These are phyloP conservation scores for Chaitophorus viminalis DNA, from an alignment of 2,888 invertebrate genomes.

Conservation along the genomic window DNA sequence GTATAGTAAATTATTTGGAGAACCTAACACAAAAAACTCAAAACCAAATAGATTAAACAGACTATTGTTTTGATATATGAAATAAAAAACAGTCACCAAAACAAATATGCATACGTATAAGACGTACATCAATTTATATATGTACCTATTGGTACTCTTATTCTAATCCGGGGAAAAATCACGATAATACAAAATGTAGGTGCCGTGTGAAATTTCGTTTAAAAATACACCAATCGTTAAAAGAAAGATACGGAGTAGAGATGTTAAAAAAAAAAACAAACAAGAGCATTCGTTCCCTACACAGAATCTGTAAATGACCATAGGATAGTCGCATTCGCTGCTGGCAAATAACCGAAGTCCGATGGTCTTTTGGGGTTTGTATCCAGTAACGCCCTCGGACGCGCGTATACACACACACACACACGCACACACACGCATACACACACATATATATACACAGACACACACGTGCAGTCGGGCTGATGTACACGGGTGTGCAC, in stretches of 20 bases:
- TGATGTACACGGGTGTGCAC: neutral
- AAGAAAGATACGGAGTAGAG: neutral
- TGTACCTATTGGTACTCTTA: too few relatives aligned
- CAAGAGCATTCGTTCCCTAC: neutral
- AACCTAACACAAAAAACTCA: too few relatives aligned
- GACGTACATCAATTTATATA: too few relatives aligned
- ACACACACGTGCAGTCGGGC: neutral
- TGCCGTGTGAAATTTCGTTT: too few relatives aligned
- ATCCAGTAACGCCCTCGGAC: slow-evolving; percentile 50
- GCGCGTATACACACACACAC: neutral
- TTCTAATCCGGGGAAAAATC: too few relatives aligned
- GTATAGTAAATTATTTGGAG: too few relatives aligned
- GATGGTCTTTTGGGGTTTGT: slow-evolving; percentile 55
- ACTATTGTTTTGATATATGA: too few relatives aligned
- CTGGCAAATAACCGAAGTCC: slow-evolving; percentile 50
- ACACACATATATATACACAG: neutral
- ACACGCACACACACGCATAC: neutral
- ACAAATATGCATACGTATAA: too few relatives aligned
- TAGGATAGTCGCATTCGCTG: slow-evolving; percentile 26
- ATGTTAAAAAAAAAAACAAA: neutral
- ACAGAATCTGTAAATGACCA: slow-evolving; percentile 38
- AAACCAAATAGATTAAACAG: too few relatives aligned
- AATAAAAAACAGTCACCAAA: too few relatives aligned
- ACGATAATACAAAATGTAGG: too few relatives aligned
- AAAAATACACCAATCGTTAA: neutral